Conservation (phyloP, 2,888 invertebrate species). For the Drosophila trichaetosa region DNA sequence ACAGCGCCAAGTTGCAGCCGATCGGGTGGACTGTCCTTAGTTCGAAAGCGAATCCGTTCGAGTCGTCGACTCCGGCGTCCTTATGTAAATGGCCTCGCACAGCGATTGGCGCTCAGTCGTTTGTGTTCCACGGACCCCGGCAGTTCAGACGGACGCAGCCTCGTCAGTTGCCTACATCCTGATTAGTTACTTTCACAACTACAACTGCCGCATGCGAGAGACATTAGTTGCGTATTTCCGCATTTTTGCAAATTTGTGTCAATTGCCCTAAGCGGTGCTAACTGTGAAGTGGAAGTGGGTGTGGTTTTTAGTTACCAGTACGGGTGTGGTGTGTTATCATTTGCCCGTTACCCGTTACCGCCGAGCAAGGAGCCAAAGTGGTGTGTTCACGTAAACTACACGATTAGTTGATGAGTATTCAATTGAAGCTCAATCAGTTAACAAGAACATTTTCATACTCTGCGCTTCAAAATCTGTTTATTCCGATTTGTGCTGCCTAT, state of each 20-base stretch:
- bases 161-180: constrained; percentile 17
- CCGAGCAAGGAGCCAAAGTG: constrained; percentile 19
- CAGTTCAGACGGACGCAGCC: constrained; percentile 48
- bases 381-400: constrained; percentile 31
- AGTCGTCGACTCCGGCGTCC: constrained; percentile 26
- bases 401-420: constrained; percentile 72
- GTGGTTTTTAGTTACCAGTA: constrained; percentile 21
- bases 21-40: constrained; percentile 43
- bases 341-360: constrained; percentile 26
- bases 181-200: constrained; percentile 38
- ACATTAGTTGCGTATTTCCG: constrained; percentile 73
- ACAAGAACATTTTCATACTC: constrained; percentile 55
- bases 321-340: constrained; percentile 28
- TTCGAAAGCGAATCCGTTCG: constrained; percentile 50
- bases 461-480: constrained; percentile 33
- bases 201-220: constrained; percentile 27
- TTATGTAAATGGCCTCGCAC: constrained; percentile 42
- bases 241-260: constrained; percentile 77
- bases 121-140: constrained; percentile 46
- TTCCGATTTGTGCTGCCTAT: constrained; percentile 7
- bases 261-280: constrained; percentile 61
- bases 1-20: constrained; percentile 45
- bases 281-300: constrained; percentile 33
- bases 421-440: constrained; percentile 77
- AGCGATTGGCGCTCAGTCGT: constrained; percentile 64